Conservation (phyloP, 2,888 invertebrate genomes). For the Chrysolina americana region DNA sequence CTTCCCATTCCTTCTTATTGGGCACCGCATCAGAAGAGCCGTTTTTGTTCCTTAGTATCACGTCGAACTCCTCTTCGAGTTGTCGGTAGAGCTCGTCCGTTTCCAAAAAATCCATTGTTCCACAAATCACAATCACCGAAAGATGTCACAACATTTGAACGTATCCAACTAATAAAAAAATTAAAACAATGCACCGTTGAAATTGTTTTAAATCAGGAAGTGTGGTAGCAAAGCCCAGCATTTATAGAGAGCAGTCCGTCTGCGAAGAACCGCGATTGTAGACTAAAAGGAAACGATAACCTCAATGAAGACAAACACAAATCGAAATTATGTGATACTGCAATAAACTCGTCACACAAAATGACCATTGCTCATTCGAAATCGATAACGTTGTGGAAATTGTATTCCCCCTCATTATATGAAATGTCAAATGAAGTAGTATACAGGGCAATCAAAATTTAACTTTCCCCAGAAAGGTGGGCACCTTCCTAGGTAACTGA, state of each 20-base stretch:
- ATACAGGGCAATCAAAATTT: not conserved
- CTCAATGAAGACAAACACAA: slow-evolving; percentile 31
- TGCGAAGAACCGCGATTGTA: not conserved
- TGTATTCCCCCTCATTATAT: not conserved
- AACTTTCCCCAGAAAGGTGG: not conserved
- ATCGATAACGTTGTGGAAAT: slow-evolving; percentile 27
- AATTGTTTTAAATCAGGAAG: slow-evolving; percentile 55
- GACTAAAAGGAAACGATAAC: slow-evolving; percentile 29
- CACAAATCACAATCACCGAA: not conserved
- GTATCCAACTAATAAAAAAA: slow-evolving; percentile 29
- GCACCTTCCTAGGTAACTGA: no score
- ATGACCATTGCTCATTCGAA: slow-evolving; percentile 36
- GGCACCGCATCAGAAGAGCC: not conserved
- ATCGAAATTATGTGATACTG: slow-evolving; percentile 29
- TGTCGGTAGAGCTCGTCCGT: slow-evolving; percentile 62
- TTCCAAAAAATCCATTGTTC: slow-evolving; percentile 49
- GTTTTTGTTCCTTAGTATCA: slow-evolving; percentile 56
- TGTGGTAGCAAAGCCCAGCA: slow-evolving; percentile 55
- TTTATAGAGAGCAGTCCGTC: slow-evolving; percentile 54
- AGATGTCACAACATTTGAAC: slow-evolving; percentile 2
- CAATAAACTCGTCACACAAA: slow-evolving; percentile 30
- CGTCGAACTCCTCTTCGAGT: slow-evolving; percentile 63
- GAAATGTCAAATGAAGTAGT: no score
- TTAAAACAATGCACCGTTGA: slow-evolving; percentile 37
- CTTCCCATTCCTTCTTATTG: slow-evolving; percentile 58